Conservation (phyloP, 2,888 invertebrate genomes). For the Lepidocyrtoides sp. region DNA sequence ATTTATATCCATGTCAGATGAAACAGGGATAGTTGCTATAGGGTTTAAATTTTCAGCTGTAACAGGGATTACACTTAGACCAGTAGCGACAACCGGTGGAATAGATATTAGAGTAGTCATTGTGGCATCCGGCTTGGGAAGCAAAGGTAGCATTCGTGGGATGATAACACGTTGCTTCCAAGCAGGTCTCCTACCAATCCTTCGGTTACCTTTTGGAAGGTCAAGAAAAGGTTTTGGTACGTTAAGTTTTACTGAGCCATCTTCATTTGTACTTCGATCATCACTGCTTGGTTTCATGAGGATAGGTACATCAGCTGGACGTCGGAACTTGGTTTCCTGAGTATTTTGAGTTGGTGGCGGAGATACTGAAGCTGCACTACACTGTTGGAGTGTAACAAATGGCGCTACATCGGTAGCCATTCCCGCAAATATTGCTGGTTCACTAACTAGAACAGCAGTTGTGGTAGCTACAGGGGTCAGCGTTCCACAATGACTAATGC, state of each 20-base stretch:
- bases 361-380: slow-evolving; percentile 1
- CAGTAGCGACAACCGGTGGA: slow-evolving; percentile 65
- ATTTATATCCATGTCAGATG: slow-evolving; percentile 7
- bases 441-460: slow-evolving; percentile 69
- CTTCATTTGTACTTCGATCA: slow-evolving; percentile 73
- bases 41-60: slow-evolving; percentile 45
- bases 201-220: slow-evolving; percentile 84
- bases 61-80: slow-evolving; percentile 68
- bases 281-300: slow-evolving; percentile 69
- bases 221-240: slow-evolving; percentile 85
- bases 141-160: slow-evolving; percentile 91
- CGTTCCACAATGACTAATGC: not conserved
- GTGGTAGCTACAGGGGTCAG: slow-evolving; percentile 40
- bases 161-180: slow-evolving; percentile 90
- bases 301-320: slow-evolving; percentile 71
- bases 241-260: slow-evolving; percentile 72
- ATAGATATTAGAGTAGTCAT: slow-evolving; percentile 66
- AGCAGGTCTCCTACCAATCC: slow-evolving; percentile 87
- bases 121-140: slow-evolving; percentile 88
- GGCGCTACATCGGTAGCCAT: slow-evolving; percentile 12
- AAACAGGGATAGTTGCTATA: slow-evolving; percentile 22
- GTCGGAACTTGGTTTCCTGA: slow-evolving; percentile 72
- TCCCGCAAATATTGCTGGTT: slow-evolving; percentile 56
- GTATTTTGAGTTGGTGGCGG: slow-evolving; percentile 47
- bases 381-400: slow-evolving; percentile 65